Conservation (phyloP, 2,888 invertebrate genomes). For the Lepidochitona cinerea region DNA sequence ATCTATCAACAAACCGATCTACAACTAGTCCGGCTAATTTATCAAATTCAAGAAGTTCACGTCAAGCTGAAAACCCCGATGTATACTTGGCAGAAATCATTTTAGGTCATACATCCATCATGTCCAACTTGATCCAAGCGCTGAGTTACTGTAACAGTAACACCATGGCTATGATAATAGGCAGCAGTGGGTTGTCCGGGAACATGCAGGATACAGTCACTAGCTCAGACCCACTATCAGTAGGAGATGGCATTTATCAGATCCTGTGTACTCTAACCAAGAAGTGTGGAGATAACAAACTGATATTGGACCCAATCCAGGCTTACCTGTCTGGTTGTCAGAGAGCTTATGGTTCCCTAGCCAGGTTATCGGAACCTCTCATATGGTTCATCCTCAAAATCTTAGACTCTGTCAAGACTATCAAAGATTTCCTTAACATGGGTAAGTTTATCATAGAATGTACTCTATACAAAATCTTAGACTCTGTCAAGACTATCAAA, state of each 20-base stretch:
- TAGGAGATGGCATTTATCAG: slow-evolving; percentile 91
- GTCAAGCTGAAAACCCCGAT: neutral
- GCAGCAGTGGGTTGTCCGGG: slow-evolving; percentile 69
- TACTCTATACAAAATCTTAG: slow-evolving; percentile 83
- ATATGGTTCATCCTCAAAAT: slow-evolving; percentile 87
- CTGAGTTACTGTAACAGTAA: slow-evolving; percentile 83
- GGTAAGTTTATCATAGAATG: too few species aligned
- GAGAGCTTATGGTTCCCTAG: slow-evolving; percentile 54
- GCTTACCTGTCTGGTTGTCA: slow-evolving; percentile 76
- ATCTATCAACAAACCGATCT: neutral
- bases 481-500: slow-evolving; percentile 81
- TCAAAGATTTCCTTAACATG: slow-evolving; percentile 82
- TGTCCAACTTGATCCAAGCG: slow-evolving; percentile 86
- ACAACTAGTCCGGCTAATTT: neutral
- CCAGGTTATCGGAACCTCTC: slow-evolving; percentile 86
- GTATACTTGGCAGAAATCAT: slow-evolving; percentile 62
- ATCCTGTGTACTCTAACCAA: slow-evolving; percentile 83
- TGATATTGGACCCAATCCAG: slow-evolving; percentile 84
- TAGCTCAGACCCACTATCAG: slow-evolving; percentile 77
- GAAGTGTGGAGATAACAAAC: slow-evolving; percentile 81
- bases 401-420: slow-evolving; percentile 82
- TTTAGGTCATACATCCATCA: slow-evolving; percentile 76
- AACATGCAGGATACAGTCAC: slow-evolving; percentile 48
- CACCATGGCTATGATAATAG: slow-evolving; percentile 79
- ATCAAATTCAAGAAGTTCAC: neutral